Evolutionary conservation across 2,113 vertebrate species (phyloP).

Genomic region (Eclectus roratus): DNA sequence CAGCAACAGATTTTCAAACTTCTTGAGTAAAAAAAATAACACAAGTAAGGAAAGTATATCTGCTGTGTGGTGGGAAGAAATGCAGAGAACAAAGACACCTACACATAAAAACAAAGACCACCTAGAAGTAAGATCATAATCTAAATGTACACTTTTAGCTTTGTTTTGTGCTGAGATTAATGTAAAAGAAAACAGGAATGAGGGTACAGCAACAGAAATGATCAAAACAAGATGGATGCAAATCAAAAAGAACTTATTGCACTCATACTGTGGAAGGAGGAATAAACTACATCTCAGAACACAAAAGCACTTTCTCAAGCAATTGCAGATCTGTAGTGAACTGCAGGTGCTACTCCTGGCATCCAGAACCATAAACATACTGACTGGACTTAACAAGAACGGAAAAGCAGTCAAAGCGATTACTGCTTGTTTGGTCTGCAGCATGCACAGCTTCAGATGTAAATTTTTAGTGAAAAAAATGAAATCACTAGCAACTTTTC

Average conservation of each 20-base stretch:
- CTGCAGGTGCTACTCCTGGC: not conserved
- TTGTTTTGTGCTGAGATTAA: not conserved
- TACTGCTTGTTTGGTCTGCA: not conserved
- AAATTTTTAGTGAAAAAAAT: not conserved
- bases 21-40: not conserved
- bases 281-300: not conserved
- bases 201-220: not conserved
- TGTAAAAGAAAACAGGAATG: not conserved
- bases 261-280: rapidly evolving
- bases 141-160: not conserved
- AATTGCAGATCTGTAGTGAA: not conserved
- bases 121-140: not conserved
- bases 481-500: not conserved
- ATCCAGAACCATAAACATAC: not conserved
- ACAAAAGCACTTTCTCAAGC: not conserved
- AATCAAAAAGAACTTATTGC: not conserved
- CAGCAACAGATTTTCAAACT: not conserved
- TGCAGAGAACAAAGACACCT: not conserved
- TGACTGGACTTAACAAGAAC: not conserved
- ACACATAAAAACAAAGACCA: not conserved
- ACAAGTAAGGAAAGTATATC: not conserved
- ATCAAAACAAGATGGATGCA: not conserved
- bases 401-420: not conserved
- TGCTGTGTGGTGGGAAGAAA: not conserved
- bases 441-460: not conserved